Evolutionary conservation across 2,113 vertebrate species (phyloP).

Genomic region (Arothron firmamentum): DNA sequence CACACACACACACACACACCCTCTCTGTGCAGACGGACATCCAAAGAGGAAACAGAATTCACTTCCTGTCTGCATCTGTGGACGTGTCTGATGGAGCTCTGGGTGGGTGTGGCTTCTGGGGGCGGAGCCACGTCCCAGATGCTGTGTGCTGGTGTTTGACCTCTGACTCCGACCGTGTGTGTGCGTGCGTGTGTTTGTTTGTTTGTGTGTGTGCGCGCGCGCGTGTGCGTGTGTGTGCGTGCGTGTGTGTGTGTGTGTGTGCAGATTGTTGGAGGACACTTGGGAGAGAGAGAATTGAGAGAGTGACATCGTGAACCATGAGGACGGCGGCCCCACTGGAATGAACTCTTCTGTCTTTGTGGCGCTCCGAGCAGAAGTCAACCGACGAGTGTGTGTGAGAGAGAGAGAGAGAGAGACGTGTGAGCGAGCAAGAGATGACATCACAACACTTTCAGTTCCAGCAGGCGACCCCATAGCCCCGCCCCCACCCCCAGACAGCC

Average conservation of each 20-base stretch:
- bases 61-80: too few relatives aligned
- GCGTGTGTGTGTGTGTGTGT: too few relatives aligned
- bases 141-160: too few relatives aligned
- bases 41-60: too few relatives aligned
- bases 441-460: conserved; percentile 85
- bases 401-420: conserved; percentile 81
- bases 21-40: too few relatives aligned
- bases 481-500: conserved; percentile 13
- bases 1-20: too few relatives aligned
- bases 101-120: too few relatives aligned
- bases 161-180: too few relatives aligned
- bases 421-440: conserved; percentile 86
- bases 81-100: too few relatives aligned
- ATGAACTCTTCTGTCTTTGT: conserved; percentile 85
- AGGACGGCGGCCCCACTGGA: conserved; percentile 85
- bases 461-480: conserved; percentile 64
- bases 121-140: too few relatives aligned
- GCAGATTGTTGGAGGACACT: conserved; percentile 63
- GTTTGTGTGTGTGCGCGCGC: conserved; percentile 11
- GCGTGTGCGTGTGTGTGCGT: conserved; percentile 7
- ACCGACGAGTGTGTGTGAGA: conserved; percentile 73
- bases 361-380: conserved; percentile 78
- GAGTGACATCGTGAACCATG: conserved; percentile 51
- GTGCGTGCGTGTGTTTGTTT: too few relatives aligned
- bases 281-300: conserved; percentile 36